A percentile compares a stretch with the other conserved stretches of the same genome.
These are phyloP conservation scores for Cromileptes altivelis DNA, from an alignment of 2,113 vertebrate species.

Conservation along the genomic window DNA sequence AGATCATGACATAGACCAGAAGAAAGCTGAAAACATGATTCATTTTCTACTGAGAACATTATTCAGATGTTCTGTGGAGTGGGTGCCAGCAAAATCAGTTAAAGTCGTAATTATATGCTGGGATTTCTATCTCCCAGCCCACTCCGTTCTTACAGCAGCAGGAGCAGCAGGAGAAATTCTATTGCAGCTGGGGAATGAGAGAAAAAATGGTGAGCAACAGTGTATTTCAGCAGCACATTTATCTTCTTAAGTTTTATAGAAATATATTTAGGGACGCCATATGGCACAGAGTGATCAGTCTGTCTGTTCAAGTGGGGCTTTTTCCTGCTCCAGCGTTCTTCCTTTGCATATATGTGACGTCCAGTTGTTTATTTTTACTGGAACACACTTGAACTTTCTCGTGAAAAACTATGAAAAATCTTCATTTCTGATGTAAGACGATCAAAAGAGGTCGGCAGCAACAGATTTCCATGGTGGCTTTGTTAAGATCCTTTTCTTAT, in stretches of 20 bases:
- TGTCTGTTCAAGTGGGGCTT: neutral
- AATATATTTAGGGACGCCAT: neutral
- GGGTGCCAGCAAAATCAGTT: slow-evolving; percentile 66
- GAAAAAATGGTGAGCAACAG: slow-evolving; percentile 17
- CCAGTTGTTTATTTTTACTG: neutral
- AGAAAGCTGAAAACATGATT: slow-evolving; percentile 62
- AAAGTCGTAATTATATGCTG: slow-evolving; percentile 66
- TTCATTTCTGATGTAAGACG: neutral
- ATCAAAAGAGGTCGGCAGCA: neutral
- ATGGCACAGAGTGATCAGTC: neutral
- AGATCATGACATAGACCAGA: slow-evolving; percentile 18
- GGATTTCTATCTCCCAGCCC: slow-evolving; percentile 65
- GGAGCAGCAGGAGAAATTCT: slow-evolving; percentile 30
- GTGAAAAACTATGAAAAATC: neutral
- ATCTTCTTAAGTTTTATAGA: slow-evolving; percentile 1
- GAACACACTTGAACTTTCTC: neutral
- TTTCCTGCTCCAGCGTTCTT: neutral
- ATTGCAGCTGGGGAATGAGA: slow-evolving; percentile 17
- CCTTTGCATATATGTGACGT: neutral
- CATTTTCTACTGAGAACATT: slow-evolving; percentile 64
- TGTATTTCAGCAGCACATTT: slow-evolving; percentile 15
- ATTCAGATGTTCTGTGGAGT: slow-evolving; percentile 64
- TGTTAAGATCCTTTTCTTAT: slow-evolving; percentile 12
- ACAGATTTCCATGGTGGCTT: neutral
- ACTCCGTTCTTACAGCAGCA: slow-evolving; percentile 61